phyloP scores from a whole-genome alignment of 2,113 vertebrate genomes.

The Tretioscincus oriximinensis region DNA sequence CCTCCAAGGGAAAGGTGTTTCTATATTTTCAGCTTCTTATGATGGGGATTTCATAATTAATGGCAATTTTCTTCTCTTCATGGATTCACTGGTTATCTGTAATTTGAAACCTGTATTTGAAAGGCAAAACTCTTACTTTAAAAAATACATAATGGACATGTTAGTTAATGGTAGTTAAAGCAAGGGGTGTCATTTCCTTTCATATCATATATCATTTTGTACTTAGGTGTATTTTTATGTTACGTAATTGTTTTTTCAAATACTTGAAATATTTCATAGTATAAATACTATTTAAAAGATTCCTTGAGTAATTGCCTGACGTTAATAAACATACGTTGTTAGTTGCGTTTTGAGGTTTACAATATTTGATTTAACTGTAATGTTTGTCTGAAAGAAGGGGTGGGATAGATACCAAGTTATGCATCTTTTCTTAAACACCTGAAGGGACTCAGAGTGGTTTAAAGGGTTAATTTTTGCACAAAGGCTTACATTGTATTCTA shows the following conservation, averaged over 20 bases:
- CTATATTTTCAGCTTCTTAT: background rate
- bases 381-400: background rate
- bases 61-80: background rate
- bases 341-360: background rate
- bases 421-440: no score
- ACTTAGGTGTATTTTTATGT: no score
- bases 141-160: no score
- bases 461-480: no score
- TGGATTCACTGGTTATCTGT: background rate
- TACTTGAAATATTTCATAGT: background rate
- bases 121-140: background rate
- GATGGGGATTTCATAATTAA: background rate
- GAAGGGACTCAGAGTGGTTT: no score
- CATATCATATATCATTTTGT: background rate
- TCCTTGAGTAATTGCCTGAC: background rate
- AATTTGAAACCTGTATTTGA: background rate
- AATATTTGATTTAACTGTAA: background rate
- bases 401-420: background rate
- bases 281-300: background rate
- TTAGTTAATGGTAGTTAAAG: background rate
- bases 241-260: no score
- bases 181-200: background rate
- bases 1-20: background rate
- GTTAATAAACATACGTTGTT: background rate
- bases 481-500: no score